Base-by-base conservation (phyloP, 2,797 vertebrate genomes). In the Urosaurus nigricauda region DNA sequence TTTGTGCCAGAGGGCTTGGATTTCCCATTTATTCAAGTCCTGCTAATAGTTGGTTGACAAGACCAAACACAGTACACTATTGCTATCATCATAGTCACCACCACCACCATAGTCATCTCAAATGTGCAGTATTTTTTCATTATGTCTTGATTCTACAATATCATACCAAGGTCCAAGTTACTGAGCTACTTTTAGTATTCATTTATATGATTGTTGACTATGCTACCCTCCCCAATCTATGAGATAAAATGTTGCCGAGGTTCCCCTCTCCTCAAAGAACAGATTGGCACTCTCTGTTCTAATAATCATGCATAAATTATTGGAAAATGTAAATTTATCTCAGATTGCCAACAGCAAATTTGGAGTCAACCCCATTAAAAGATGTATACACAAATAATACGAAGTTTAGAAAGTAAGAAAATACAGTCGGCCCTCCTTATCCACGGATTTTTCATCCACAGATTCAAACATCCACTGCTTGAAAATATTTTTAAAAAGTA, bases 261-360 rank as follows among this genome's bases (percentile, higher is more conserved):
- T 60, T 6, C 19, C 58, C 68, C 70, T 79, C 43, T 32, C 17
- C 19, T 12, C 8, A 40, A 82, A 58, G 24, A 63, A 73, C 24
- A 84, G 7, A 79, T 5, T 84, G 65, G 43, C n/a, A 53, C n/a
- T 81, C 56, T 85, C 70, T 85, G 56, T 70, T 85, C 70, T 60
- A 79, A 85, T 47, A 85, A 85, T 16, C 83, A 85, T 53, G n/a
- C 29, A 40, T 21, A 87, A 51, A 75, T n/a, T 74, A 40, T 65
- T 80, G 43, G 56, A 47, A 81, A 85, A 81, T 37, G 35, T 14
- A 89, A 82, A 11, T 81, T 81, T 81, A 60, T 86, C 56, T 75
- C 35, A 75, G 47, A 86, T 82, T 75, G n/a, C 26, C 43, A 65
- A 68, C 80, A 35, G 40, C 40, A 75, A 75, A 89, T 82, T 43